These are phyloP conservation scores for Scelioninae gen. 2 DNA, from an alignment of 2,888 invertebrate species.

Conservation along the genomic window DNA sequence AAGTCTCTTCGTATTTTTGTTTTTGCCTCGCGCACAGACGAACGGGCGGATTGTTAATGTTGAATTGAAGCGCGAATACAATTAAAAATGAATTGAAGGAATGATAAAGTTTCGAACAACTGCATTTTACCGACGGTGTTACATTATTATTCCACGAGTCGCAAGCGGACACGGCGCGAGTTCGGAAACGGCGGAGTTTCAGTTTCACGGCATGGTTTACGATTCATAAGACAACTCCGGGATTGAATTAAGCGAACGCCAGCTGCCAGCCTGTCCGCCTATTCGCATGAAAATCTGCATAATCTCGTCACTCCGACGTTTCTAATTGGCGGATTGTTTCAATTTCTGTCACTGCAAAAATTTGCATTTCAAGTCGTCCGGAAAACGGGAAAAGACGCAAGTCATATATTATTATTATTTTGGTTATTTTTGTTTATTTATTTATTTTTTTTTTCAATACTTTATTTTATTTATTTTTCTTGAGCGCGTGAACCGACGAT, in stretches of 20 bases:
- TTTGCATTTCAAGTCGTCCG: conserved; percentile 66
- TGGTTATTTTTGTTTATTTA: neutral
- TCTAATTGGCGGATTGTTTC: conserved; percentile 75
- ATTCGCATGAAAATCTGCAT: conserved; percentile 72
- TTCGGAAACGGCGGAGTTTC: conserved; percentile 62
- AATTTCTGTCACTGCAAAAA: conserved; percentile 71
- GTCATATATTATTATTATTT: too few species aligned
- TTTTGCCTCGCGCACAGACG: neutral
- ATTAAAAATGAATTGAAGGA: conserved; percentile 45
- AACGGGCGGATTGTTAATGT: conserved; percentile 18
- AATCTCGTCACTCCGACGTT: conserved; percentile 74
- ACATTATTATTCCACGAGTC: conserved; percentile 65
- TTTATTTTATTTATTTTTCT: too few species aligned
- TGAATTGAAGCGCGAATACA: conserved; percentile 19
- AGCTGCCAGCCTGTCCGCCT: conserved; percentile 71
- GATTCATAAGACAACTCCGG: conserved; percentile 75
- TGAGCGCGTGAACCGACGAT: conserved; percentile 5
- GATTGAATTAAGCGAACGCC: conserved; percentile 74
- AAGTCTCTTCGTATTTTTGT: neutral
- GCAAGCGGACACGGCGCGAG: conserved; percentile 52
- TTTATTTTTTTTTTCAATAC: conserved; percentile 1
- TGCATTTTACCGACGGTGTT: conserved; percentile 61
- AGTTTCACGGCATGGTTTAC: conserved; percentile 70
- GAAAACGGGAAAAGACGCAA: conserved; percentile 33
- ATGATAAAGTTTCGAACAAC: conserved; percentile 48